Evolutionary conservation across 1,140 invertebrate species (phyloP).

Genomic region (Argopecten irradians): DNA sequence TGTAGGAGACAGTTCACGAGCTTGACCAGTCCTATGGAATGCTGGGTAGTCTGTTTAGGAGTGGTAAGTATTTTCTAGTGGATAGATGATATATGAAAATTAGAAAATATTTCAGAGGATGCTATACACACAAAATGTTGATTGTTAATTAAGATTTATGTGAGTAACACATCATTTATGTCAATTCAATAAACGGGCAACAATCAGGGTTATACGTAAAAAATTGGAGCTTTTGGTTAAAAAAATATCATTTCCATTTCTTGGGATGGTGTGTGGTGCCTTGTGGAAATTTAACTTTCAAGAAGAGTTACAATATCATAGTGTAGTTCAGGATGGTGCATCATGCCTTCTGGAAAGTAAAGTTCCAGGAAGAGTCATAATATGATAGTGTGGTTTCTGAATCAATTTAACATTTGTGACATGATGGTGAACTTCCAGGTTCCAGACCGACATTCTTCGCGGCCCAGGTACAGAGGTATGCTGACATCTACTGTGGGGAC

Average conservation of each 20-base stretch:
- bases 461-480: conserved; percentile 92
- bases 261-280: background rate
- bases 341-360: background rate
- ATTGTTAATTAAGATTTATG: no score
- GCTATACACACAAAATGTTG: no score
- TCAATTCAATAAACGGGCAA: no score
- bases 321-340: background rate
- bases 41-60: conserved; percentile 96
- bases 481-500: conserved; percentile 96
- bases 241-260: background rate
- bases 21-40: conserved; percentile 99
- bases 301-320: background rate
- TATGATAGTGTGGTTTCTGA: background rate
- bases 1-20: conserved; percentile 93
- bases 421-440: conserved; percentile 80
- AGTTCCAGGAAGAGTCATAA: background rate
- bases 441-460: conserved; percentile 99
- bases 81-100: background rate
- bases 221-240: no score
- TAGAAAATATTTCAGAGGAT: no score
- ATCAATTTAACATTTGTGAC: background rate
- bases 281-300: background rate
- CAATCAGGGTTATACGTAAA: no score
- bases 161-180: no score
- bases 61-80: conserved; percentile 70